Evolutionary conservation across 2,888 invertebrate genomes (phyloP).

Genomic region (Synergus gifuensis): DNA sequence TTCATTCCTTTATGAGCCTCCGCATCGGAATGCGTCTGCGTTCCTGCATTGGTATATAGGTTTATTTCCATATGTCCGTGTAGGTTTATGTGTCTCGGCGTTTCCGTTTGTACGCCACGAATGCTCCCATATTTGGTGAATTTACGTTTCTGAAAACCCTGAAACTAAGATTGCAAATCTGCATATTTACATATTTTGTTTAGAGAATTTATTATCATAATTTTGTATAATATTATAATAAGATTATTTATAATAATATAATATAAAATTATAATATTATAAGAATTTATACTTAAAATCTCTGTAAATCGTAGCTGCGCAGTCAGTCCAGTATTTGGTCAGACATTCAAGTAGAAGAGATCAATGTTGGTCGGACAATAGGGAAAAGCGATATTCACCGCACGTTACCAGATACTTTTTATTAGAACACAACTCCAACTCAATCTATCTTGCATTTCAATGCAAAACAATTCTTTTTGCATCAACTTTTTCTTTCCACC

Average conservation of each 20-base stretch:
- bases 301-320: slow-evolving; percentile 49
- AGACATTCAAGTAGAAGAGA: slow-evolving; percentile 62
- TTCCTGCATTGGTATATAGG: slow-evolving; percentile 32
- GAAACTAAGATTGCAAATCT: slow-evolving; percentile 11
- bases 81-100: slow-evolving; percentile 12
- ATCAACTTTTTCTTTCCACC: neutral
- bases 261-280: too few relatives aligned
- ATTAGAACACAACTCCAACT: slow-evolving; percentile 48
- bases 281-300: neutral
- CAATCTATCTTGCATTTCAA: slow-evolving; percentile 10
- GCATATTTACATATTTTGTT: neutral
- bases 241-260: too few relatives aligned
- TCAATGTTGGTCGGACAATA: slow-evolving; percentile 62
- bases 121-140: neutral
- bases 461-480: slow-evolving; percentile 7
- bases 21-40: slow-evolving; percentile 51
- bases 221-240: too few relatives aligned
- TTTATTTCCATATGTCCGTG: neutral
- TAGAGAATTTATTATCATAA: neutral
- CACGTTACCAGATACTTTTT: slow-evolving; percentile 50
- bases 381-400: slow-evolving; percentile 42
- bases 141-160: slow-evolving; percentile 1
- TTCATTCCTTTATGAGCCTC: slow-evolving; percentile 44
- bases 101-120: slow-evolving; percentile 16
- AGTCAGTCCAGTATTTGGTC: slow-evolving; percentile 60